phyloP scores from a whole-genome alignment of 1,140 invertebrate genomes.

The Pogonomyrmex barbatus region DNA sequence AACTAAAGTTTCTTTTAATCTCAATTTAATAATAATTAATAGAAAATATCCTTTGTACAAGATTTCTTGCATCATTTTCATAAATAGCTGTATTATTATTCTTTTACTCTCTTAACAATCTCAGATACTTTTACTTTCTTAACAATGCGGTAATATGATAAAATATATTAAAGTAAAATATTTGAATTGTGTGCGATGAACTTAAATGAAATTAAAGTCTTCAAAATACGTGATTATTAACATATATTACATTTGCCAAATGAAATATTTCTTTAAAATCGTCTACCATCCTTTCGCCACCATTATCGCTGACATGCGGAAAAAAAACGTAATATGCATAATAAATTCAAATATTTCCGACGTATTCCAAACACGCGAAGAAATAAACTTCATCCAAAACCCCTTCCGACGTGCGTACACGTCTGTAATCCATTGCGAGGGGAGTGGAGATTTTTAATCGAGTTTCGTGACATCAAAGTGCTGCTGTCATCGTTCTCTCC shows the following conservation, averaged over 20 bases:
- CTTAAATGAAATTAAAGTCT: conserved; percentile 3
- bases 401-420: conserved; percentile 48
- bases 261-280: neutral
- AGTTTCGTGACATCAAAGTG: conserved; percentile 77
- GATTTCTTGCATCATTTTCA: neutral
- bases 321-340: conserved; percentile 46
- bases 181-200: neutral
- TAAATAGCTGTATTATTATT: conserved; percentile 4
- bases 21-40: neutral
- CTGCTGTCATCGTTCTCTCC: conserved; percentile 70
- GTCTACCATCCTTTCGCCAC: conserved; percentile 1
- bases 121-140: neutral
- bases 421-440: conserved; percentile 63
- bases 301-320: conserved; percentile 11
- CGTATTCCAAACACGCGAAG: conserved; percentile 47
- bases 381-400: conserved; percentile 59
- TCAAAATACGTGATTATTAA: neutral
- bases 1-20: neutral
- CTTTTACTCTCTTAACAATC: neutral
- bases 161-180: neutral
- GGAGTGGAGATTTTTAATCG: conserved; percentile 76
- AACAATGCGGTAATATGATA: neutral
- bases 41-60: neutral
- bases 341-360: conserved; percentile 62
- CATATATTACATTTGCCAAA: neutral